A percentile compares a stretch with the other conserved stretches of the same genome.
These are phyloP conservation scores for Lepus oiostolus DNA, from an alignment of 2,797 vertebrate species.

Conservation along the genomic window DNA sequence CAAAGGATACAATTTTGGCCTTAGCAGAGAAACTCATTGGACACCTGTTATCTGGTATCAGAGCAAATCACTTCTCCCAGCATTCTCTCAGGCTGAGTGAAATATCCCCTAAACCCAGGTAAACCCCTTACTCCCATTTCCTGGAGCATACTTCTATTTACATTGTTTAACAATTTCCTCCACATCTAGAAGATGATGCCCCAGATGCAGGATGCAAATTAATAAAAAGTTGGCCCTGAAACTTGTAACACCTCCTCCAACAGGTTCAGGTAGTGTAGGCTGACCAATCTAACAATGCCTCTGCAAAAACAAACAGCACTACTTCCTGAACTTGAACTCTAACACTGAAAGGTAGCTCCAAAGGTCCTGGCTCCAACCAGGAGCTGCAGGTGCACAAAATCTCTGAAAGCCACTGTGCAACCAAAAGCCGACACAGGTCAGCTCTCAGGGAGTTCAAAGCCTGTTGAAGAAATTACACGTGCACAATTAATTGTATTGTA, in stretches of 20 bases:
- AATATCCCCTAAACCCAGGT: background rate
- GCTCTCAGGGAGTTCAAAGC: background rate
- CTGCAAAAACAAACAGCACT: background rate
- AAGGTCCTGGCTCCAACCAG: background rate
- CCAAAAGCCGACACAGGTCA: slow-evolving; percentile 39
- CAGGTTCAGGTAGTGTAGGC: background rate
- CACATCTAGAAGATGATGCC: background rate
- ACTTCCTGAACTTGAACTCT: slow-evolving; percentile 55
- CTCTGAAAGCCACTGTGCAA: background rate
- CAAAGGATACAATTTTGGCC: background rate
- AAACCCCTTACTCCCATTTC: slow-evolving; percentile 1
- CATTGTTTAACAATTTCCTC: slow-evolving; percentile 6
- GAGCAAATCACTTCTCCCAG: slow-evolving; percentile 28
- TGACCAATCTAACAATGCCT: background rate
- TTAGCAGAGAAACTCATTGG: background rate
- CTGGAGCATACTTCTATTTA: background rate
- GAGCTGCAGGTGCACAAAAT: background rate
- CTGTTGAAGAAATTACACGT: background rate
- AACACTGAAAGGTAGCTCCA: background rate
- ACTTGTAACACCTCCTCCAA: slow-evolving; percentile 35
- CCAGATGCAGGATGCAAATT: background rate
- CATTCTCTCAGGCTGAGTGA: background rate
- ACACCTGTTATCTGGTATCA: background rate
- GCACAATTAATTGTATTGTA: background rate
- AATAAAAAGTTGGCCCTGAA: background rate